A percentile compares a stretch with the other conserved stretches of the same genome.
Evolutionary conservation across 2,113 vertebrate species (phyloP).

Genomic region (Cnemophilus loriae): DNA sequence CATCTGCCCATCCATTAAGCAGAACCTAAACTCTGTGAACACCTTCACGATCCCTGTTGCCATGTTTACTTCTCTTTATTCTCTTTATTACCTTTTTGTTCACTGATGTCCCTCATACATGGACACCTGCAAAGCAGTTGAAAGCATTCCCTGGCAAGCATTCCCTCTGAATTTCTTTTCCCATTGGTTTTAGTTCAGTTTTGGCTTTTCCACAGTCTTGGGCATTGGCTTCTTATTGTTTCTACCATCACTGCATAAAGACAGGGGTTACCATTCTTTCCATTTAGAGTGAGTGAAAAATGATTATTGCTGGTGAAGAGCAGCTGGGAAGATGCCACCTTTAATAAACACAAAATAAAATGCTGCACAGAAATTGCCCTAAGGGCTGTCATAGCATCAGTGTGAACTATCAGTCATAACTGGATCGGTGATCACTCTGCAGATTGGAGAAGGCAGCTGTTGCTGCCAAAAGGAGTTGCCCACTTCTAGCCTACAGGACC

Average conservation of each 20-base stretch:
- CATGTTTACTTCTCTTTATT: not conserved
- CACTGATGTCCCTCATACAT: not conserved
- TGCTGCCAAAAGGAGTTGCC: not conserved
- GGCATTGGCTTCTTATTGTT: not conserved
- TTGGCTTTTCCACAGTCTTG: not conserved
- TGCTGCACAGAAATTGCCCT: not conserved
- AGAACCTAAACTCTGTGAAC: not conserved
- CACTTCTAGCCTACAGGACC: not conserved
- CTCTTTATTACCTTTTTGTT: not conserved
- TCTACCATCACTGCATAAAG: not conserved
- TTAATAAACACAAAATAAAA: constrained; percentile 27
- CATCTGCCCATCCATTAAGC: not conserved
- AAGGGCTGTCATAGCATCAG: constrained; percentile 7
- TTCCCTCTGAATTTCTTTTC: not conserved
- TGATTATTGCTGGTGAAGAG: not conserved
- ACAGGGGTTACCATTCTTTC: not conserved
- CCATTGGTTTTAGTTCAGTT: not conserved
- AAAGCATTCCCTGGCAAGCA: not conserved
- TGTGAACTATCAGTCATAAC: not conserved
- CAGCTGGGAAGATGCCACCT: constrained; percentile 4
- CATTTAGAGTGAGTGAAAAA: not conserved
- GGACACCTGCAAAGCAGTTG: not conserved
- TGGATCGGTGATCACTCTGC: not conserved
- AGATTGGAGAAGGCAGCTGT: not conserved
- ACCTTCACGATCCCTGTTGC: not conserved